Evolutionary conservation across 2,113 vertebrate genomes (phyloP).

Genomic region (Prionailurus viverrinus): DNA sequence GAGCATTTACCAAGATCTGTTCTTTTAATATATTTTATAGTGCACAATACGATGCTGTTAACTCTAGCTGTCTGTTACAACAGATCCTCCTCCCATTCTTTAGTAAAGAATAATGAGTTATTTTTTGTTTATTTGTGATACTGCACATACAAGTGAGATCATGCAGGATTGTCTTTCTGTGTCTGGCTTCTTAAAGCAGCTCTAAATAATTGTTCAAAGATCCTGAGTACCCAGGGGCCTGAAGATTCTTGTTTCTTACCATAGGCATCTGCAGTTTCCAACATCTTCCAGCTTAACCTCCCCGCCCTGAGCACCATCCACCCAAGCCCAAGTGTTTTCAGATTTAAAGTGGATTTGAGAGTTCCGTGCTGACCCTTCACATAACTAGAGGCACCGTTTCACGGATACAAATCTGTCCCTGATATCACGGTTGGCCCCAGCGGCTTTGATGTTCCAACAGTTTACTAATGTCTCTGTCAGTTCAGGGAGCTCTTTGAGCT

Average conservation of each 20-base stretch:
- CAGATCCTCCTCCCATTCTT: not conserved
- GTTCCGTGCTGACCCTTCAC: not conserved
- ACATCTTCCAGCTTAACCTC: not conserved
- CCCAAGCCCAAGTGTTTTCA: conserved; percentile 11
- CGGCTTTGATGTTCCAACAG: conserved; percentile 24
- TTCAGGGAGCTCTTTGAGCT: conserved; percentile 42
- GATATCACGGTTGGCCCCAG: not conserved
- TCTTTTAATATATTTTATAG: not conserved
- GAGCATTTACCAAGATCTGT: not conserved
- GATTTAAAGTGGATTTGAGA: conserved; percentile 44
- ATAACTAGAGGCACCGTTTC: not conserved
- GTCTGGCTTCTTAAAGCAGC: not conserved
- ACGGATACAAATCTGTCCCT: conserved; percentile 5
- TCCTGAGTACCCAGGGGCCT: not conserved
- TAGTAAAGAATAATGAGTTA: not conserved
- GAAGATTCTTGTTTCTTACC: not conserved
- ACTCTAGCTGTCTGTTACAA: not conserved
- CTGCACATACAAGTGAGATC: not conserved
- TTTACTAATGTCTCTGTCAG: conserved; percentile 64
- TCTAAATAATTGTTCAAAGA: conserved; percentile 10
- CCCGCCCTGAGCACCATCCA: not conserved
- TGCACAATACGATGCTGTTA: not conserved
- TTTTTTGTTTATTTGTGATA: not conserved
- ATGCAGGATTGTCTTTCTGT: conserved; percentile 5
- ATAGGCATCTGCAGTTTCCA: not conserved